Evolutionary conservation across 2,113 vertebrate genomes (phyloP).

Genomic region (Antennarius striatus): DNA sequence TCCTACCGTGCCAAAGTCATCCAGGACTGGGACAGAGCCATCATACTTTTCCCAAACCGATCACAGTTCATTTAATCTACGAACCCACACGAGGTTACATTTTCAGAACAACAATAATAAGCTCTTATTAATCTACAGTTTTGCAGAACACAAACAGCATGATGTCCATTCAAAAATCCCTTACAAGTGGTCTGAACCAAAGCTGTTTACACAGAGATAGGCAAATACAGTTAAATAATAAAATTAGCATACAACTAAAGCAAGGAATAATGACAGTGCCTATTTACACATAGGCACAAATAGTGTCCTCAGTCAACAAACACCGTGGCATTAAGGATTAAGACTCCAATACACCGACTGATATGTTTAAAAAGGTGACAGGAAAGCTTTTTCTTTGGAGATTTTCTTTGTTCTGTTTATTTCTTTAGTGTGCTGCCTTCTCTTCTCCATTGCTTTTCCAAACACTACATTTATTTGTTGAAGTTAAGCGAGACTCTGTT

Average conservation of each 20-base stretch:
- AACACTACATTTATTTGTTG: conserved; percentile 65
- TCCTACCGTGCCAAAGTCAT: conserved; percentile 46
- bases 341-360: conserved; percentile 60
- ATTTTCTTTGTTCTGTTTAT: conserved; percentile 24
- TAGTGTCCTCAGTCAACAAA: conserved; percentile 50
- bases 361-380: conserved; percentile 73
- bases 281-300: conserved; percentile 60
- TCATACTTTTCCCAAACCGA: conserved; percentile 13
- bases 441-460: conserved; percentile 17
- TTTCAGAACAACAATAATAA: conserved; percentile 18
- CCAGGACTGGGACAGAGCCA: conserved; percentile 16
- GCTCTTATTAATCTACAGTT: conserved; percentile 5
- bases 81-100: conserved; percentile 43
- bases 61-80: conserved; percentile 31
- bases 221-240: conserved; percentile 73
- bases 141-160: conserved; percentile 20
- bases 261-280: conserved; percentile 66
- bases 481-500: conserved; percentile 59
- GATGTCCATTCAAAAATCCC: conserved; percentile 21
- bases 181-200: conserved; percentile 44
- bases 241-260: conserved; percentile 75
- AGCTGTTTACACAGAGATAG: conserved; percentile 60
- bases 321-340: conserved; percentile 67
- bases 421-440: conserved; percentile 40
- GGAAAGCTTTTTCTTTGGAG: conserved; percentile 52